Conservation (phyloP, 1,140 invertebrate genomes). For the Melanaphis sacchari region DNA sequence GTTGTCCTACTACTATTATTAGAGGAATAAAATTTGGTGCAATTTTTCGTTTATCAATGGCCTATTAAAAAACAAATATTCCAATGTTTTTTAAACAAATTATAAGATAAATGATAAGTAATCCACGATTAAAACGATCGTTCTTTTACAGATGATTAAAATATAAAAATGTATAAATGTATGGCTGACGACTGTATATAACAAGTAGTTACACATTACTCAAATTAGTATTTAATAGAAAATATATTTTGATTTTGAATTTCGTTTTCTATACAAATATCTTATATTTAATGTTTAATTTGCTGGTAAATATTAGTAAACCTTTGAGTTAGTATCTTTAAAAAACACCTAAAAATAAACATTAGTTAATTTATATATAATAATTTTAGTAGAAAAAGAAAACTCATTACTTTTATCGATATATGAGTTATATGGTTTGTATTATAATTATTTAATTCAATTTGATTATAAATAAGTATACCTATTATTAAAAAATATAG, state of each 20-base stretch:
- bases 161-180: background rate
- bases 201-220: background rate
- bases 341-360: too few relatives aligned
- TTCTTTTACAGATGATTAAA: background rate
- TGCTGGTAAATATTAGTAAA: background rate
- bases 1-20: conserved; percentile 17
- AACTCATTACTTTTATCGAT: too few relatives aligned
- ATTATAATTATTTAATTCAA: too few relatives aligned
- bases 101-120: background rate
- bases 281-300: background rate
- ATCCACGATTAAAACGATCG: background rate
- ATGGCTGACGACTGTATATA: background rate
- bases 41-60: background rate
- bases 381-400: too few relatives aligned
- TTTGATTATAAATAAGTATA: too few relatives aligned
- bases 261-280: background rate
- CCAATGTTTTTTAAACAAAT: background rate
- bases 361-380: too few relatives aligned
- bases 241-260: background rate
- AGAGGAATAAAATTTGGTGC: background rate
- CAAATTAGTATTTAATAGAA: background rate
- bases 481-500: too few relatives aligned
- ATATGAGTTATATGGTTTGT: too few relatives aligned
- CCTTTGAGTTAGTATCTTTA: too few relatives aligned
- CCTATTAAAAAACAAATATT: background rate